These are phyloP conservation scores for Hypsopygia costalis DNA, from an alignment of 2,888 invertebrate species.

Conservation along the genomic window DNA sequence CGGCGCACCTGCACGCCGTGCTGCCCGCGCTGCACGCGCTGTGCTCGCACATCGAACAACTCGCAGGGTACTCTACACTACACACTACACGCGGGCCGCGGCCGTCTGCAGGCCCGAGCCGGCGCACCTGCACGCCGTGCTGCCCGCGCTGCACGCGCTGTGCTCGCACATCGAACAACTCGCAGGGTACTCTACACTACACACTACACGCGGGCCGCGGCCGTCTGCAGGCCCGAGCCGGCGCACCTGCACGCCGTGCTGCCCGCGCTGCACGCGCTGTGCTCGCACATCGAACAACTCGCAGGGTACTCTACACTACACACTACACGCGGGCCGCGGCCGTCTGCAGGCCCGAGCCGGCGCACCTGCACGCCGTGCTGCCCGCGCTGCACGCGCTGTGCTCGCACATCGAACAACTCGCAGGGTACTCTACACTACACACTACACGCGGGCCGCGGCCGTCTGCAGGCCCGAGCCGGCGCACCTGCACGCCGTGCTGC, in stretches of 20 bases:
- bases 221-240: slow-evolving; percentile 87
- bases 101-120: slow-evolving; percentile 87
- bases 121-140: slow-evolving; percentile 87
- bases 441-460: slow-evolving; percentile 48
- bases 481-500: slow-evolving; percentile 88
- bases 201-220: slow-evolving; percentile 29
- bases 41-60: slow-evolving; percentile 90
- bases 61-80: slow-evolving; percentile 68
- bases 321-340: slow-evolving; percentile 48
- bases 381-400: slow-evolving; percentile 90
- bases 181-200: slow-evolving; percentile 64
- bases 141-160: slow-evolving; percentile 89
- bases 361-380: slow-evolving; percentile 88
- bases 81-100: slow-evolving; percentile 27
- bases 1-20: slow-evolving; percentile 87
- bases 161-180: slow-evolving; percentile 90
- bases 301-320: slow-evolving; percentile 63
- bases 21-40: slow-evolving; percentile 90
- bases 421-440: slow-evolving; percentile 61
- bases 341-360: slow-evolving; percentile 86
- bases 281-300: slow-evolving; percentile 89
- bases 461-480: slow-evolving; percentile 87
- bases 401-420: slow-evolving; percentile 88
- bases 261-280: slow-evolving; percentile 88
- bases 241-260: slow-evolving; percentile 89